Conservation (phyloP, 92 coral and sea anemone species). For the Siderastrea siderea region DNA sequence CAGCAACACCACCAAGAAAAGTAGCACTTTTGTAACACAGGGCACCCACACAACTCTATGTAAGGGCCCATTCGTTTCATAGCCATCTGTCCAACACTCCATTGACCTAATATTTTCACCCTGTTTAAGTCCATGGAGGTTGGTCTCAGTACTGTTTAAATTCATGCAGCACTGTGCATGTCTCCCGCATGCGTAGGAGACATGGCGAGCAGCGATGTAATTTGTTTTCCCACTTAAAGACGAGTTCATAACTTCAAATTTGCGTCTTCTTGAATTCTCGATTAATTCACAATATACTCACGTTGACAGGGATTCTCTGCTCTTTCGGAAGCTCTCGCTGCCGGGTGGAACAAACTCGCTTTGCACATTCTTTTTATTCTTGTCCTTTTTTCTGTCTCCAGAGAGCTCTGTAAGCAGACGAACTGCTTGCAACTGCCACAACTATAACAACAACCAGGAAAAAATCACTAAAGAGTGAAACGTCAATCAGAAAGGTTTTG, state of each 20-base stretch:
- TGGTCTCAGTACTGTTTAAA: no score
- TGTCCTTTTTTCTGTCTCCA: constrained; percentile 86
- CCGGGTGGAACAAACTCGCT: constrained; percentile 90
- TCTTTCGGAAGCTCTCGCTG: constrained; percentile 94
- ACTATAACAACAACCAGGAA: constrained; percentile 38
- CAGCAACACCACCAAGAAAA: no score
- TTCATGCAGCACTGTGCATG: no score
- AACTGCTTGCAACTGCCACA: constrained; percentile 90
- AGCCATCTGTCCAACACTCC: no score
- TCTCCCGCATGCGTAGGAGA: no score
- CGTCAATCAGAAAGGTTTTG: background rate
- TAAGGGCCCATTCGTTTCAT: no score
- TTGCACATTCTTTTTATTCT: constrained; percentile 87
- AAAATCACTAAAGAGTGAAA: background rate
- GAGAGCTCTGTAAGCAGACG: constrained; percentile 86
- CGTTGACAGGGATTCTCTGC: constrained; percentile 88
- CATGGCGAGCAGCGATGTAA: background rate
- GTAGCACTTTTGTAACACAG: background rate
- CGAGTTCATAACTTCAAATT: no score
- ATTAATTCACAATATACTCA: constrained; percentile 27
- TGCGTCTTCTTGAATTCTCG: background rate
- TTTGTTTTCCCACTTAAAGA: no score
- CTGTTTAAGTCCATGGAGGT: no score
- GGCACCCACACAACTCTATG: background rate
- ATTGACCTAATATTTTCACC: no score